Evolutionary conservation across 1,140 invertebrate species (phyloP).

Genomic region (Dermatophagoides farinae): DNA sequence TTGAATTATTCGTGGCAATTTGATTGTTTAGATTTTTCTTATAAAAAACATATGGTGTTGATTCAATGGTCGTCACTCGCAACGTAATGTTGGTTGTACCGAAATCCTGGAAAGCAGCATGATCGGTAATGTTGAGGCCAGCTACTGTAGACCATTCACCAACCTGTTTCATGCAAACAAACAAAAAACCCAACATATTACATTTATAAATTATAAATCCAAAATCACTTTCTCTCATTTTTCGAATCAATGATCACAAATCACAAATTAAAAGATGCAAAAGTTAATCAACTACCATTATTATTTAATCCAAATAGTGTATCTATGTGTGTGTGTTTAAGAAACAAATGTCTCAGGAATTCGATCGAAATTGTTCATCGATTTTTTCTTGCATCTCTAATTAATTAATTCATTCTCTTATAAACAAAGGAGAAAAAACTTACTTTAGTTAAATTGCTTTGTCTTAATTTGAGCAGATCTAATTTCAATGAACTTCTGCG

Average conservation of each 20-base stretch:
- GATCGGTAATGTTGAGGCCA: constrained; percentile 11
- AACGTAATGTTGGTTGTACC: constrained; percentile 15
- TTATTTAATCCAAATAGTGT: too few species aligned
- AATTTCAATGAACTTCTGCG: constrained; percentile 58
- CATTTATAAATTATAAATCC: not conserved
- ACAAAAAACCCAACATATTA: not conserved
- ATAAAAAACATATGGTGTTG: not conserved
- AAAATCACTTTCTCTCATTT: not conserved
- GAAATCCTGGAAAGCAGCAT: constrained; percentile 14
- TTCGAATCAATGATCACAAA: not conserved
- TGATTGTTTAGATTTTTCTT: not conserved
- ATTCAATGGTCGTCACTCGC: constrained; percentile 10
- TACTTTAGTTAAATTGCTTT: constrained; percentile 42
- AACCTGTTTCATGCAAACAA: constrained; percentile 1
- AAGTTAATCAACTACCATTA: too few species aligned
- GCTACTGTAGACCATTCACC: constrained; percentile 13
- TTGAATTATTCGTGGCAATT: constrained; percentile 31
- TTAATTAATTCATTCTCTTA: not conserved
- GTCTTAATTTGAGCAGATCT: constrained; percentile 58
- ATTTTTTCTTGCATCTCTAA: too few species aligned
- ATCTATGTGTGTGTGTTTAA: too few species aligned
- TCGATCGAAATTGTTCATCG: too few species aligned
- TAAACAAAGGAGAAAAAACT: not conserved
- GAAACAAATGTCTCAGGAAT: too few species aligned
- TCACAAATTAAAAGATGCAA: too few species aligned